phyloP scores from a whole-genome alignment of 2,888 invertebrate species.

The Drosophila hawaiiensis region DNA sequence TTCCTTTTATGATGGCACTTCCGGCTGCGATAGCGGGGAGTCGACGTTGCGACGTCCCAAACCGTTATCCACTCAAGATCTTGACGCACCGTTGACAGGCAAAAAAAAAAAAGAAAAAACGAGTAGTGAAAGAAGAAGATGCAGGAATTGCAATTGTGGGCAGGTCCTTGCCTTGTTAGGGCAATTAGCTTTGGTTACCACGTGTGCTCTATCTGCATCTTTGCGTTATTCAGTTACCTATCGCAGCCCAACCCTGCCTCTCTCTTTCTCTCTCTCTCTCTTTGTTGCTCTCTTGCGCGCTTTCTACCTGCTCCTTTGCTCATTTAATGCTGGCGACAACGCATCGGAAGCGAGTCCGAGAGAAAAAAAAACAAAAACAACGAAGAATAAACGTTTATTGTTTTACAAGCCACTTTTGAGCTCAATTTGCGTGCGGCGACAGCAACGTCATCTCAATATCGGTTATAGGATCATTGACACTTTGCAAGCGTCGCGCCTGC shows the following conservation, averaged over 20 bases:
- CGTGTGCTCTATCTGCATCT: constrained; percentile 74
- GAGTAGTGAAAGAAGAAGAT: constrained; percentile 9
- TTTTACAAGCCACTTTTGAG: constrained; percentile 75
- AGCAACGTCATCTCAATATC: constrained; percentile 67
- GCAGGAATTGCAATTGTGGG: constrained; percentile 21
- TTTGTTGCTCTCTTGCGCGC: background rate
- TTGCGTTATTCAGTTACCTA: constrained; percentile 3
- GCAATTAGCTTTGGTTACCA: constrained; percentile 67
- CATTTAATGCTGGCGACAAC: constrained; percentile 51
- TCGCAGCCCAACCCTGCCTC: background rate
- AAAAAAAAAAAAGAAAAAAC: background rate
- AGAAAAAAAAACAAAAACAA: background rate
- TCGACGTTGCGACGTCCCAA: constrained; percentile 42
- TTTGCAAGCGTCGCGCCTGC: constrained; percentile 60
- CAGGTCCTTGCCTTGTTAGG: constrained; percentile 50
- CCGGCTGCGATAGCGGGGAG: constrained; percentile 78
- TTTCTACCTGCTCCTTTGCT: constrained; percentile 44
- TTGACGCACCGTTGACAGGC: constrained; percentile 71
- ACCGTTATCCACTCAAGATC: constrained; percentile 76
- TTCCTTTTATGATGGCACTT: constrained; percentile 83
- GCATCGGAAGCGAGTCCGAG: constrained; percentile 26
- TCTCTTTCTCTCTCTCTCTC: background rate
- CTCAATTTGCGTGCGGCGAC: constrained; percentile 68
- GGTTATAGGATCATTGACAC: constrained; percentile 81
- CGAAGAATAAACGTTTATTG: constrained; percentile 66